Base-by-base conservation (phyloP, 2,797 vertebrate genomes). In the Picus viridis region DNA sequence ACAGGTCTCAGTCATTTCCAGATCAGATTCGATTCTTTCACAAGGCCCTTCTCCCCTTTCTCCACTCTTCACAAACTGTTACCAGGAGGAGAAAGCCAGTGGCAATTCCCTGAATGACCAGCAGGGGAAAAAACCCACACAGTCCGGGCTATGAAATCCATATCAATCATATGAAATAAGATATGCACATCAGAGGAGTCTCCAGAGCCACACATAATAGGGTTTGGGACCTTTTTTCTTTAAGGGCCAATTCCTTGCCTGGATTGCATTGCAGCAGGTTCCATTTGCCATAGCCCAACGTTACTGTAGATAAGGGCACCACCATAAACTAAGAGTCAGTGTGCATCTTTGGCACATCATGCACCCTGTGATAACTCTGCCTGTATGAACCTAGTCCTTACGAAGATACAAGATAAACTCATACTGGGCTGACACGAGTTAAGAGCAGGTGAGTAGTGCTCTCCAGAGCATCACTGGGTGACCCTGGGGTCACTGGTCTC, bases 1-100 rank as follows among this genome's bases (percentile, higher is more conserved):
- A 36, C 71, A 80, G 79, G 72, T 83, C 69, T 87, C 86, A 71
- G 29, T 39, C 62, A 57, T 67, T 96, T 92, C 81, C 81, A 93
- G 72, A 90, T 62, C 75, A 84, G 16, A 63, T 63, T 23, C 53
- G 16, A 74, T 43, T 83, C 59, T 84, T 91, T 83, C 12, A 16
- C 17, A 59, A 78, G 75, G 58, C 65, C 51, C 76, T 88, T 80
- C n/a, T 39, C 13, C 36, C 61, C 6, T 76, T 73, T 30, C 16
- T 86, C 49, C 22, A 19, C 10, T 0, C 0, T 24, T 69, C 41
- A 29, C 36, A 72, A 72, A 62, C 18, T 64, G 36, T n/a, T 62
- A 29, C 2, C 9, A 61, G 64, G 68, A 71, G 36, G 6, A 70
- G 77, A 56, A 89, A 86, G 19, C 5, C 36, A 16, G 79, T 6